Evolutionary conservation across 2,888 invertebrate genomes (phyloP).

Genomic region (Amiota communis): DNA sequence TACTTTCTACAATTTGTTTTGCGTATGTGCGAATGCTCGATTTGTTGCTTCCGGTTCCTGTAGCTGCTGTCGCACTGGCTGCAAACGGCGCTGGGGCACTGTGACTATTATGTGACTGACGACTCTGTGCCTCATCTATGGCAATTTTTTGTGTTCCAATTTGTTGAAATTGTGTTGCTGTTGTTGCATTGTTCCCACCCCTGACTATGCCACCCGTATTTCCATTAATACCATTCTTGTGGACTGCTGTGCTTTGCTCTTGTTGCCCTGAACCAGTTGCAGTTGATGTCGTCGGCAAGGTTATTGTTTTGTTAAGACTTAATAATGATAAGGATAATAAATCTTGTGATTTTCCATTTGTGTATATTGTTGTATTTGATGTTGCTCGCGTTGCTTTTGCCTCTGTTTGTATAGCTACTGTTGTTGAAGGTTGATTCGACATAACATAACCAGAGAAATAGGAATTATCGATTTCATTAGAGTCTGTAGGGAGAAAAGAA

Average conservation of each 20-base stretch:
- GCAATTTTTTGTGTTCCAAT: slow-evolving; percentile 63
- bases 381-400: slow-evolving; percentile 33
- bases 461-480: slow-evolving; percentile 68
- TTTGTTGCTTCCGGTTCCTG: slow-evolving; percentile 37
- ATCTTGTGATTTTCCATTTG: slow-evolving; percentile 54
- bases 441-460: slow-evolving; percentile 50
- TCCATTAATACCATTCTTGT: slow-evolving; percentile 46
- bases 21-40: slow-evolving; percentile 52
- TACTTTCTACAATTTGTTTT: slow-evolving; percentile 60
- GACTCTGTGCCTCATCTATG: slow-evolving; percentile 36
- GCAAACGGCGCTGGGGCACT: not conserved
- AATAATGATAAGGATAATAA: slow-evolving; percentile 65
- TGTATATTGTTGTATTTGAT: slow-evolving; percentile 41
- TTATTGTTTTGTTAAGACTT: slow-evolving; percentile 53
- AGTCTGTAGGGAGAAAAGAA: slow-evolving; percentile 49
- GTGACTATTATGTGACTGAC: no score
- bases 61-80: slow-evolving; percentile 11
- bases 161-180: slow-evolving; percentile 53
- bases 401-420: not conserved
- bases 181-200: slow-evolving; percentile 31
- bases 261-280: slow-evolving; percentile 33
- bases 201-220: not conserved
- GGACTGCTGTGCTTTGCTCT: slow-evolving; percentile 43
- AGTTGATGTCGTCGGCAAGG: slow-evolving; percentile 29
- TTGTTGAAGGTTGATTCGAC: slow-evolving; percentile 44